Evolutionary conservation across 2,888 invertebrate genomes (phyloP).

Genomic region (Keiferia lycopersicella): DNA sequence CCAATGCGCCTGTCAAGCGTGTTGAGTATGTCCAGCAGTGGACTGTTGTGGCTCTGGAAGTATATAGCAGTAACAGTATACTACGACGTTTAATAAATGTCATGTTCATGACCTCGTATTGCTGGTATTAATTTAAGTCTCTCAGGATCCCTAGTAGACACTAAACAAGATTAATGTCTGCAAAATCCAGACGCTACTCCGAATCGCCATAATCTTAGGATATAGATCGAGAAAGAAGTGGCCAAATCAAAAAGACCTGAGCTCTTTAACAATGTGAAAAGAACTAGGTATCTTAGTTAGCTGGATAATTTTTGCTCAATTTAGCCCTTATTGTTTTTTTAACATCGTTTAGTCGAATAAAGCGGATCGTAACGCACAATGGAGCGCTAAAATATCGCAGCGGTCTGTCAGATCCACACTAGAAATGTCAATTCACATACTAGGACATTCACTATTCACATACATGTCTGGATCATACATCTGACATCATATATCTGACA

Average conservation of each 20-base stretch:
- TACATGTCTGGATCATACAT: no score
- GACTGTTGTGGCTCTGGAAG: no score
- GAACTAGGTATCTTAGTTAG: neutral
- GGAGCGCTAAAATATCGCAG: no score
- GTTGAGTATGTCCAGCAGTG: no score
- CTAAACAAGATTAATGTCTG: constrained; percentile 23
- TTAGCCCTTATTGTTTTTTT: neutral
- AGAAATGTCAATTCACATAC: no score
- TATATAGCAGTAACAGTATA: no score
- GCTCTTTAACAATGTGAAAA: neutral
- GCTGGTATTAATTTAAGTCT: neutral
- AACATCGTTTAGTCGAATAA: neutral
- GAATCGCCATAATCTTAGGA: constrained; percentile 18
- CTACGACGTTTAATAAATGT: no score
- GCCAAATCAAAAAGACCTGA: neutral
- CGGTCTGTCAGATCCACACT: no score
- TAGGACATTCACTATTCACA: no score
- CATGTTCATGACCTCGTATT: neutral
- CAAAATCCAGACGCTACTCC: constrained; percentile 6
- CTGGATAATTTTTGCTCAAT: neutral
- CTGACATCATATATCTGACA: no score
- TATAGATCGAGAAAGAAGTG: constrained; percentile 4
- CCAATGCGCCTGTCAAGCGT: no score
- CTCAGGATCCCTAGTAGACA: constrained; percentile 11
- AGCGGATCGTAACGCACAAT: no score